phyloP scores from a whole-genome alignment of 2,888 invertebrate genomes.

The Seira sanloemensis region DNA sequence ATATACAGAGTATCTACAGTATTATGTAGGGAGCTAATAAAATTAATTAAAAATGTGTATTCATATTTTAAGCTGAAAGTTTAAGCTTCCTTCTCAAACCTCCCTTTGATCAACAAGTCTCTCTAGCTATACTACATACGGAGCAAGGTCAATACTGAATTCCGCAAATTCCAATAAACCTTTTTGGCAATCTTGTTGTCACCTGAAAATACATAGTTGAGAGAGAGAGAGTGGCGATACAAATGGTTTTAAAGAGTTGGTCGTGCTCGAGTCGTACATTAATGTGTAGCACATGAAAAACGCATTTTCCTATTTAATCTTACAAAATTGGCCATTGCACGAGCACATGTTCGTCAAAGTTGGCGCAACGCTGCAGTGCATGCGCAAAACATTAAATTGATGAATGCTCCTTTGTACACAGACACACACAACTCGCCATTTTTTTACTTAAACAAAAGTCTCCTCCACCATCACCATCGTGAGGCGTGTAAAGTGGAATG shows the following conservation, averaged over 20 bases:
- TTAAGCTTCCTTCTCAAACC: neutral
- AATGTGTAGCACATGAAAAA: neutral
- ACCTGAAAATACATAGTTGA: neutral
- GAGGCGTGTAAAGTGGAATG: neutral
- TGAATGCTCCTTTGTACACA: neutral
- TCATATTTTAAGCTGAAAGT: neutral
- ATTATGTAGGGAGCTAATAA: neutral
- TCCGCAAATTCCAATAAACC: neutral
- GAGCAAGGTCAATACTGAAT: neutral
- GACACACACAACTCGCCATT: too few relatives aligned
- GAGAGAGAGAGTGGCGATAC: neutral
- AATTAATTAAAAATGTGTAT: neutral
- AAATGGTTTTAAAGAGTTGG: neutral
- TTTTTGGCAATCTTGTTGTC: neutral
- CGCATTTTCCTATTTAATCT: neutral
- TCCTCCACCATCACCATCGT: too few relatives aligned
- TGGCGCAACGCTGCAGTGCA: too few relatives aligned
- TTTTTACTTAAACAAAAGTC: neutral
- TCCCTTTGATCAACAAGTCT: neutral
- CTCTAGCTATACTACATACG: too few relatives aligned
- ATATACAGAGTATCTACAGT: neutral
- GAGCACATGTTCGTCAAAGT: neutral
- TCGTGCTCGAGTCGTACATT: neutral
- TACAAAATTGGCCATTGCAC: neutral
- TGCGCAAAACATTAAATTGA: slow-evolving; percentile 1